Percentiles rank a stretch among this genome's conserved stretches.
Evolutionary conservation across 2,113 vertebrate genomes (phyloP).

Genomic region (Marmota flaviventris): DNA sequence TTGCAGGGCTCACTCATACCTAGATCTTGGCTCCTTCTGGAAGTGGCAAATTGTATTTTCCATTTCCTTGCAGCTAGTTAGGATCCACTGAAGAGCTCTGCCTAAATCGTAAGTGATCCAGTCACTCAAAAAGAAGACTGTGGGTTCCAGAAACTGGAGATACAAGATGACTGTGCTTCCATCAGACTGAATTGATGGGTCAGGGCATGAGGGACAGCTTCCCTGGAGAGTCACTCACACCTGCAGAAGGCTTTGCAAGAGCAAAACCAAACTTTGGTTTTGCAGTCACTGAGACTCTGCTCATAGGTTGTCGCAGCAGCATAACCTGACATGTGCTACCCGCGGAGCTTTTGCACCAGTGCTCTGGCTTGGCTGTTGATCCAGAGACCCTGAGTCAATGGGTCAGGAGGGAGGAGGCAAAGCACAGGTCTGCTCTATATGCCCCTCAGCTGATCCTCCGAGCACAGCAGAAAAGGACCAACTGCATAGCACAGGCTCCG

Average conservation of each 20-base stretch:
- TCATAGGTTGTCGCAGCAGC: neutral
- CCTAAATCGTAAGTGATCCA: neutral
- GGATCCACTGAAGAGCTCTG: neutral
- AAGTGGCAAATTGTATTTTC: neutral
- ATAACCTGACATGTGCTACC: neutral
- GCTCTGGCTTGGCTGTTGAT: neutral
- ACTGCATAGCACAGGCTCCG: fast-evolving
- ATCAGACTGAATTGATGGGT: fast-evolving
- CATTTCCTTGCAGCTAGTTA: neutral
- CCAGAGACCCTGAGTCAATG: neutral
- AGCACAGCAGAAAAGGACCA: neutral
- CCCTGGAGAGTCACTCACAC: neutral
- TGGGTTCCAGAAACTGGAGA: neutral
- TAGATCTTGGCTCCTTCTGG: no score
- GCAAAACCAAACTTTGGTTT: neutral
- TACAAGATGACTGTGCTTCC: fast-evolving
- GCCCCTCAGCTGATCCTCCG: neutral
- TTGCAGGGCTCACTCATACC: no score
- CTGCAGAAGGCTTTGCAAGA: neutral
- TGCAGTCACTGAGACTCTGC: neutral
- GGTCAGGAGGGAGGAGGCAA: neutral
- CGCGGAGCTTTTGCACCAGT: neutral
- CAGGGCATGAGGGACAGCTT: fast-evolving
- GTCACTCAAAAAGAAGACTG: neutral
- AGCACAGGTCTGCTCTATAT: fast-evolving